A percentile compares a stretch with the other conserved stretches of the same genome.
Evolutionary conservation across 2,888 invertebrate species (phyloP).

Genomic region (Trypoxylon attenuatum): DNA sequence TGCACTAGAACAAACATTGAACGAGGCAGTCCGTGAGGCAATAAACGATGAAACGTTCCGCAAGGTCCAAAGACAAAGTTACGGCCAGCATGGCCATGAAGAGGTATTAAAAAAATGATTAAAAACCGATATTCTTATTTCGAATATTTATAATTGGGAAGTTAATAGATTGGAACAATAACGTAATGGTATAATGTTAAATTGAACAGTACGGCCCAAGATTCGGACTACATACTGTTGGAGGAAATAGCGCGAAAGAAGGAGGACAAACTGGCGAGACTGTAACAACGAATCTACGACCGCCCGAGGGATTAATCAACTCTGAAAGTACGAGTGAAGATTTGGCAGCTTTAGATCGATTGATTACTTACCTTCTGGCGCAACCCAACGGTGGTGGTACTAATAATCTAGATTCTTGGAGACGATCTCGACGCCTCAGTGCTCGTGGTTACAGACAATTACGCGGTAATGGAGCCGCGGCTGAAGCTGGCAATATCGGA

Average conservation of each 20-base stretch:
- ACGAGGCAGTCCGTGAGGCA: conserved; percentile 81
- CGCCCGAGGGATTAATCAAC: conserved; percentile 69
- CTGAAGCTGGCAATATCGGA: conserved; percentile 36
- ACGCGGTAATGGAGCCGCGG: conserved; percentile 39
- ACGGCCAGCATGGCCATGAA: conserved; percentile 82
- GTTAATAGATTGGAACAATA: not conserved
- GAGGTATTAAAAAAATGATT: conserved; percentile 75
- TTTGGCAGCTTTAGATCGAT: conserved; percentile 80
- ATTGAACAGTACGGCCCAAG: conserved; percentile 59
- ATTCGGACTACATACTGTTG: conserved; percentile 52
- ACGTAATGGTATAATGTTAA: not conserved
- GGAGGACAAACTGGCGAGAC: conserved; percentile 12
- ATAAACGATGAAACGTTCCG: conserved; percentile 82
- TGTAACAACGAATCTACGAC: conserved; percentile 28
- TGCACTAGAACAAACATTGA: conserved; percentile 79
- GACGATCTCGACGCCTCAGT: conserved; percentile 65
- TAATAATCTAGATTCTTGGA: conserved; percentile 62
- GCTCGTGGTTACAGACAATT: conserved; percentile 65
- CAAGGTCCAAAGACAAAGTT: conserved; percentile 84
- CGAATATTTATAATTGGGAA: conserved; percentile 55
- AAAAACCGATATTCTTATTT: too few species aligned
- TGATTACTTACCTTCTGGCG: conserved; percentile 79
- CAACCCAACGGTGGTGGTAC: conserved; percentile 64
- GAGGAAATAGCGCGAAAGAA: conserved; percentile 15
- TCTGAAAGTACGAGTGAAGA: conserved; percentile 74